phyloP scores from a whole-genome alignment of 2,797 vertebrate genomes.

The Gastrophryne carolinensis region DNA sequence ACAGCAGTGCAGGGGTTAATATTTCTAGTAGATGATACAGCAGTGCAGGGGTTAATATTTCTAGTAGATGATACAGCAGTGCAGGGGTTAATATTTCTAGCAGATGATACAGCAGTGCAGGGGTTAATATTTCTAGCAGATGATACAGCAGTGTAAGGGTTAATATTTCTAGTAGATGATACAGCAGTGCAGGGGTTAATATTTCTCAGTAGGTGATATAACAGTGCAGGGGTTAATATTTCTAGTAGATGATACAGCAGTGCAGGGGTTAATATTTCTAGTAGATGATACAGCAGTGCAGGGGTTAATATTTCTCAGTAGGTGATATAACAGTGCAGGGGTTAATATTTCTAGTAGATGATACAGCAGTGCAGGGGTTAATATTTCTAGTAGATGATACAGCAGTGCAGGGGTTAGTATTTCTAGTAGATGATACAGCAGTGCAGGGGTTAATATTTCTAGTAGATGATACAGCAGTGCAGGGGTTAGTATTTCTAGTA shows the following conservation, averaged over 20 bases:
- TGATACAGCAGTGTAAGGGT: not conserved
- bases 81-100: not conserved
- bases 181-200: not conserved
- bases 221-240: not conserved
- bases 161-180: not conserved
- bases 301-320: constrained; percentile 5
- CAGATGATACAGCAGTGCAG: not conserved
- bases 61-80: too few species aligned
- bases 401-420: not conserved
- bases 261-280: not conserved
- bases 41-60: not conserved
- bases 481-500: not conserved
- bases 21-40: not conserved
- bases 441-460: not conserved
- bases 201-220: not conserved
- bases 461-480: too few species aligned
- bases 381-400: not conserved
- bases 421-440: not conserved
- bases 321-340: not conserved
- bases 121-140: not conserved
- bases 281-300: not conserved
- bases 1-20: not conserved
- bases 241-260: not conserved
- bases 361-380: not conserved
- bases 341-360: not conserved